Evolutionary conservation across 2,113 vertebrate genomes (phyloP), one percentile per base, ranked within the genome.

Genomic region (Diglossa brunneiventris): DNA sequence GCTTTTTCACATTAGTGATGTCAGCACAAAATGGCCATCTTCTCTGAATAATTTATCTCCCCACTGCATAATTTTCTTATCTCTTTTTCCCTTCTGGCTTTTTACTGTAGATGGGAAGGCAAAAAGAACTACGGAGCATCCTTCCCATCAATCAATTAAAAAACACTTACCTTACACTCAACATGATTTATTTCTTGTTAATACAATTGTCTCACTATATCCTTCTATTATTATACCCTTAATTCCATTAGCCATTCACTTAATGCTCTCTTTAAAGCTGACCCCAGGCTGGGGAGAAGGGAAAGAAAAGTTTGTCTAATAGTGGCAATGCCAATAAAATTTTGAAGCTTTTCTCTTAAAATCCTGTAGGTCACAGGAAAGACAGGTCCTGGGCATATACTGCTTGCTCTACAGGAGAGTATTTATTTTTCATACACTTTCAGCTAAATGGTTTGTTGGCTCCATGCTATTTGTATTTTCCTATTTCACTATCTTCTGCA

Each of bases 111-210:
- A 97, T 98, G 95, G 97, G 97, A 97, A 99, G 98, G 98, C 98
- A 99, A 96, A 95, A 98, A 99, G 98, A 98, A 98, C 98, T 98
- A 98, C 98, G 95, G 98, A 98, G 98, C 98, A 98, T 98, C 97
- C 98, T 99, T 99, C 98, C 99, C 99, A 99, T 99, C 99, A 99
- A 99, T 99, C 99, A 99, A 99, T 99, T 99, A 99, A 99, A 99
- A 99, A 99, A 99, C 99, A 99, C 99, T 99, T 99, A 99, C 98
- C 99, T 99, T 99, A 99, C 98, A 99, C 98, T 99, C 99, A 99
- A 99, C 98, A 98, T 99, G 99, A 99, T 99, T 99, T 99, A 99
- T 99, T 99, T 99, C 99, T 99, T 99, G 99, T 99, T 99, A 99
- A 99, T 99, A 99, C 98, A 99, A 99, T 99, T 99, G 98, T 99